Evolutionary conservation across 2,888 invertebrate genomes (phyloP).

Genomic region (Imbricaverruca yamaguchii): DNA sequence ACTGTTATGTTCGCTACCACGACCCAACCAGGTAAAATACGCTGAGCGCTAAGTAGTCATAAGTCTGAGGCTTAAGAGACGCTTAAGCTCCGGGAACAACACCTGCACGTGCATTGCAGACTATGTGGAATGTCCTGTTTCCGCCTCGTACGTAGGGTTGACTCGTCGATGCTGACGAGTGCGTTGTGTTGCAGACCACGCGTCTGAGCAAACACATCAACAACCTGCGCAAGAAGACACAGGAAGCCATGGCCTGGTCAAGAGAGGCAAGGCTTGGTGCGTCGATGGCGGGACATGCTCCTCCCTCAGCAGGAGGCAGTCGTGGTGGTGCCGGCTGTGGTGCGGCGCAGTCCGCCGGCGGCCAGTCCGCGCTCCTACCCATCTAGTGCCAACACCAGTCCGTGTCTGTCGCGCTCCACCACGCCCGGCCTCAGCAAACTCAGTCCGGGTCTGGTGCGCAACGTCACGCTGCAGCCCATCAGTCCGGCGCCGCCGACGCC

Average conservation of each 20-base stretch:
- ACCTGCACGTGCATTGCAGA: no score
- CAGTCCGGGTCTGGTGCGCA: slow-evolving; percentile 28
- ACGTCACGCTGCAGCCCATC: slow-evolving; percentile 35
- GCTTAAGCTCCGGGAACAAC: no score
- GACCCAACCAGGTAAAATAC: no score
- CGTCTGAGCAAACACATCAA: slow-evolving; percentile 89
- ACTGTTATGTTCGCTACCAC: no score
- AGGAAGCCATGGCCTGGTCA: slow-evolving; percentile 73
- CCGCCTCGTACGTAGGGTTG: no score
- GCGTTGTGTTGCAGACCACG: slow-evolving; percentile 62
- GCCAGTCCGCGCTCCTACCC: slow-evolving; percentile 34
- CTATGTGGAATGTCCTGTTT: no score
- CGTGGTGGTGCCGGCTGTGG: not conserved
- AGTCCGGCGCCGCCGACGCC: slow-evolving; percentile 38
- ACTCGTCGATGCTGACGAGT: no score
- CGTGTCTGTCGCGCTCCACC: slow-evolving; percentile 38
- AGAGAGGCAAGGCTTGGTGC: slow-evolving; percentile 84
- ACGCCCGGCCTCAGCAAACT: slow-evolving; percentile 39
- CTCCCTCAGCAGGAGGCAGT: not conserved
- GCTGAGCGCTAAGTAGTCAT: no score
- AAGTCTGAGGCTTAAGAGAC: no score
- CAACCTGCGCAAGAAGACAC: slow-evolving; percentile 77
- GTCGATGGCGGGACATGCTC: slow-evolving; percentile 84
- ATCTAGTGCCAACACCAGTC: slow-evolving; percentile 38
- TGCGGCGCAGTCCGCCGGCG: slow-evolving; percentile 26